These are phyloP conservation scores for Malthinus seriepunctatus DNA, from an alignment of 2,888 invertebrate species.

Conservation along the genomic window DNA sequence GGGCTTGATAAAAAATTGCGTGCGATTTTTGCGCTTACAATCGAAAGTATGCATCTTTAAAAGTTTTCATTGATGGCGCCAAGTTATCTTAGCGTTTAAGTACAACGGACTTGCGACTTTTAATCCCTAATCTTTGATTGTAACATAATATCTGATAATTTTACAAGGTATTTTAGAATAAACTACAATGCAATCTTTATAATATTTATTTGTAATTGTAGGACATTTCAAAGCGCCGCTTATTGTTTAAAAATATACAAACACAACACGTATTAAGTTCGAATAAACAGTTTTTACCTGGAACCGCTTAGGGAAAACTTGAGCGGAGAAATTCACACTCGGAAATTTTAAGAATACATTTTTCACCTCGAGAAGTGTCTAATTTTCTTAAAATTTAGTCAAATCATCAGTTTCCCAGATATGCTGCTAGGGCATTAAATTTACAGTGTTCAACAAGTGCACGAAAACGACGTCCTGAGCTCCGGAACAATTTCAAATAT, in stretches of 20 bases:
- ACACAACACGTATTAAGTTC: too few relatives aligned
- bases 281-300: not conserved
- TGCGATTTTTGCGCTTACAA: not conserved
- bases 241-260: not conserved
- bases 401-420: too few relatives aligned
- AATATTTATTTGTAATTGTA: constrained; percentile 3
- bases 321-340: too few relatives aligned
- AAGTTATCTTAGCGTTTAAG: constrained; percentile 19
- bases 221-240: constrained; percentile 4
- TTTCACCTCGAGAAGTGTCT: too few relatives aligned
- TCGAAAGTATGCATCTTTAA: not conserved
- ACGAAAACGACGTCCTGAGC: too few relatives aligned
- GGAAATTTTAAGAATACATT: too few relatives aligned
- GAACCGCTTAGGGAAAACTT: too few relatives aligned
- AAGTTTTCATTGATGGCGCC: constrained; percentile 17
- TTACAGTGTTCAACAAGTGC: too few relatives aligned
- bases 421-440: too few relatives aligned
- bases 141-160: constrained; percentile 20
- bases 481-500: too few relatives aligned
- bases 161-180: constrained; percentile 7
- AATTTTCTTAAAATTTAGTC: too few relatives aligned
- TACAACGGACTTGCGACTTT: constrained; percentile 11
- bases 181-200: constrained; percentile 11
- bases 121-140: constrained; percentile 13
- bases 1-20: not conserved